A percentile compares a stretch with the other conserved stretches of the same genome.
These are phyloP conservation scores for Melanogrammus aeglefinus DNA, from an alignment of 2,797 vertebrate species.

Conservation along the genomic window DNA sequence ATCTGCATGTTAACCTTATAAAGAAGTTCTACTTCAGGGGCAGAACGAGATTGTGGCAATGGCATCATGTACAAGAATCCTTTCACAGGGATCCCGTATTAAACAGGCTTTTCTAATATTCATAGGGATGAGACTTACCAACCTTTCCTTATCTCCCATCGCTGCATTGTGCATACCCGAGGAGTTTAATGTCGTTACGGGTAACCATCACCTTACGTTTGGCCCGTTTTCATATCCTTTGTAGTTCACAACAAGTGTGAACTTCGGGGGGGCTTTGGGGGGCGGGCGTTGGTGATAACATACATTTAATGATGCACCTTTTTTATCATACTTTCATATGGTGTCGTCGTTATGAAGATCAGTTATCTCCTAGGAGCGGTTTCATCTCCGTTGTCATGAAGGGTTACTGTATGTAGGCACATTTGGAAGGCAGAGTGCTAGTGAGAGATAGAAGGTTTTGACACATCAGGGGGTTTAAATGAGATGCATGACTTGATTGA, in stretches of 20 bases:
- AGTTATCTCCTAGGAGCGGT: too few species aligned
- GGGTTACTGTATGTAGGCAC: too few species aligned
- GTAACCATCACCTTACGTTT: conserved; percentile 37
- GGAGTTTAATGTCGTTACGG: conserved; percentile 47
- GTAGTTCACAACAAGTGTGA: background rate
- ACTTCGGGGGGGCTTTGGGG: too few species aligned
- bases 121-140: conserved; percentile 72
- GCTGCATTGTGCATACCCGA: conserved; percentile 65
- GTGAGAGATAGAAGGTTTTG: too few species aligned
- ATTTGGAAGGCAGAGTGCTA: too few species aligned
- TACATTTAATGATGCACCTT: too few species aligned
- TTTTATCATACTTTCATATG: too few species aligned
- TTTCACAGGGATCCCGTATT: conserved; percentile 71
- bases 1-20: conserved; percentile 64
- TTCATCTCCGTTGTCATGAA: too few species aligned
- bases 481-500: too few species aligned
- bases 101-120: conserved; percentile 77
- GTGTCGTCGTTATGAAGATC: too few species aligned
- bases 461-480: too few species aligned
- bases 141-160: conserved; percentile 77
- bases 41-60: conserved; percentile 18
- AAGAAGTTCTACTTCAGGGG: conserved; percentile 46
- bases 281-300: too few species aligned
- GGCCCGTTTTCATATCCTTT: conserved; percentile 11
- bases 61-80: conserved; percentile 61